Evolutionary conservation across 2,888 invertebrate genomes (phyloP).

Genomic region (Timandra comae): DNA sequence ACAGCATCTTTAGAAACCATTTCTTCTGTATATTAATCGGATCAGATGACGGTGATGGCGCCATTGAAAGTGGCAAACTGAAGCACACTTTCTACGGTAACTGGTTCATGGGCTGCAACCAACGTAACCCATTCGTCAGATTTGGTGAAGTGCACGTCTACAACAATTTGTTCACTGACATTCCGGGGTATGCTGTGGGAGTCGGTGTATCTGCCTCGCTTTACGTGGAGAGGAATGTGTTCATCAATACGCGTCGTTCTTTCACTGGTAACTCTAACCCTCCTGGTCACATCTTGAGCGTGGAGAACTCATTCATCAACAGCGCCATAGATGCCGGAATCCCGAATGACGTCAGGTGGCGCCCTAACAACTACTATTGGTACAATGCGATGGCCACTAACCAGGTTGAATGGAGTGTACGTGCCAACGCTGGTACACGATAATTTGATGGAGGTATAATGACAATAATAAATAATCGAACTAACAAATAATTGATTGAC

Average conservation of each 20-base stretch:
- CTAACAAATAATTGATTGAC: too few relatives aligned
- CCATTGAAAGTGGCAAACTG: background rate
- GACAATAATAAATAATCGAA: too few relatives aligned
- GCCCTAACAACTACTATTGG: conserved; percentile 6
- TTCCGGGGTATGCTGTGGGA: conserved; percentile 7
- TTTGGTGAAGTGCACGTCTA: conserved; percentile 10
- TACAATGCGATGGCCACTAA: conserved; percentile 2
- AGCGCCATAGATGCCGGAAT: conserved; percentile 4
- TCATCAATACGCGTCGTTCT: conserved; percentile 5
- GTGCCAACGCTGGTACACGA: conserved; percentile 1
- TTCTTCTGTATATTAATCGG: background rate
- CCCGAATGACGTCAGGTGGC: conserved; percentile 2
- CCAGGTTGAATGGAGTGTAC: conserved; percentile 4
- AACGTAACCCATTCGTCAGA: conserved; percentile 10
- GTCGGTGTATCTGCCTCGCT: conserved; percentile 2
- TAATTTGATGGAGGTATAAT: background rate
- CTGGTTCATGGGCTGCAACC: conserved; percentile 3
- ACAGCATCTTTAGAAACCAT: background rate
- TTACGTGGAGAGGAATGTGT: conserved; percentile 9
- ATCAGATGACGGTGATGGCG: background rate
- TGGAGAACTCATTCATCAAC: conserved; percentile 6
- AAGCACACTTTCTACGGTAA: conserved; percentile 1
- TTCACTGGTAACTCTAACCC: too few relatives aligned
- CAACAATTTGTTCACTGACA: conserved; percentile 12
- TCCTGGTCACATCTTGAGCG: conserved; percentile 2